Percentiles rank a stretch among this genome's conserved stretches.
Evolutionary conservation across 2,888 invertebrate genomes (phyloP).

Genomic region (Eudasyphora cyanicolor): DNA sequence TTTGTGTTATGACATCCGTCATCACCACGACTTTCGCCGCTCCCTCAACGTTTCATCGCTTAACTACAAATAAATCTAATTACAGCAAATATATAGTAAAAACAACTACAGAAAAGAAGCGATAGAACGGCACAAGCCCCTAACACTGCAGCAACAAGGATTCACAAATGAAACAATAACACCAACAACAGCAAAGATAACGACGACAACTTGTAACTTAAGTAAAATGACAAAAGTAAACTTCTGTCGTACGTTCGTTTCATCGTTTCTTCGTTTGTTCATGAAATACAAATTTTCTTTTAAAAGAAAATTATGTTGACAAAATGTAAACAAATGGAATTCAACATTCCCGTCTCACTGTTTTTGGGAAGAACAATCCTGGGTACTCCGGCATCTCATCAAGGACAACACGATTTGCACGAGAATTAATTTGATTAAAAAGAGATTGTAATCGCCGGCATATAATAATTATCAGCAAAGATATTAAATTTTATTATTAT

Average conservation of each 20-base stretch:
- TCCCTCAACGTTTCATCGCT: background rate
- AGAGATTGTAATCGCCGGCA: no score
- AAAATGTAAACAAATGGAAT: background rate
- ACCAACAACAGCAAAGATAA: background rate
- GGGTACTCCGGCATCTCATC: background rate
- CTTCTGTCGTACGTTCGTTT: background rate
- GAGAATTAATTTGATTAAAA: no score
- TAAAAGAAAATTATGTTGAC: slow-evolving; percentile 23
- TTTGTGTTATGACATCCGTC: background rate
- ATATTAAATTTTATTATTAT: no score
- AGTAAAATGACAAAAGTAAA: slow-evolving; percentile 11
- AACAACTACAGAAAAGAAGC: background rate
- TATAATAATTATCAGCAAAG: no score
- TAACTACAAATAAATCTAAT: slow-evolving; percentile 30
- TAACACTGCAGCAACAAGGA: background rate
- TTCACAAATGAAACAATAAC: no score
- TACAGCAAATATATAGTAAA: slow-evolving; percentile 17
- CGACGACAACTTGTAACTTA: background rate
- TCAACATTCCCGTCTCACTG: no score
- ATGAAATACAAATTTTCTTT: background rate
- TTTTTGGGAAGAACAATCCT: background rate
- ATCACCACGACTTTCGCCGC: no score
- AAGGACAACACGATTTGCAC: no score
- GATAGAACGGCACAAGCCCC: background rate
- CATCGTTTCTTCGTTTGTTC: background rate